Percentiles rank a stretch among this genome's conserved stretches.
These are phyloP conservation scores for Drosophila pseudoobscura DNA, from an alignment of 1,140 invertebrate species.

Conservation along the genomic window DNA sequence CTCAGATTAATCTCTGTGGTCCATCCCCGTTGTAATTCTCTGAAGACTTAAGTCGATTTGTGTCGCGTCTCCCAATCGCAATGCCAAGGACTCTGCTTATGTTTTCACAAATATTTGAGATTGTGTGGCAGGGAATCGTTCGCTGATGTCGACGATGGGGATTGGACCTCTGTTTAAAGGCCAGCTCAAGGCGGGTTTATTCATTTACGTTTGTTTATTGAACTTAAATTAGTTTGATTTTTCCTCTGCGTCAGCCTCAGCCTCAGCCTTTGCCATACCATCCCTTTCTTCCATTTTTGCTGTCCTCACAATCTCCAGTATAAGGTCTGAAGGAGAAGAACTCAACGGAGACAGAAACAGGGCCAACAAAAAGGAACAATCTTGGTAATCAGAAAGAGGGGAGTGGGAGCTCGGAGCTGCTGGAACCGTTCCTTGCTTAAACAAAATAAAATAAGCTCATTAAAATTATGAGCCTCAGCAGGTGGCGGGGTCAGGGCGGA, in stretches of 20 bases:
- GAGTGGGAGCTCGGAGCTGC: background rate
- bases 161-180: conserved; percentile 55
- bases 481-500: conserved; percentile 31
- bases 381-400: conserved; percentile 15
- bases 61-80: conserved; percentile 24
- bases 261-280: background rate
- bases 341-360: conserved; percentile 9
- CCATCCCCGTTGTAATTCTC: conserved; percentile 56
- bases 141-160: conserved; percentile 32
- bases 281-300: no score
- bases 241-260: background rate
- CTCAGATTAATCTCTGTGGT: conserved; percentile 44
- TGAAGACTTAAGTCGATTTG: conserved; percentile 79
- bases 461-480: conserved; percentile 71
- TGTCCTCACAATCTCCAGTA: background rate
- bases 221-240: conserved; percentile 82
- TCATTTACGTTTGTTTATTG: conserved; percentile 70
- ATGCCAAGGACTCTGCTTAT: conserved; percentile 34
- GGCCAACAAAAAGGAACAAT: conserved; percentile 19
- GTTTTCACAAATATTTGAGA: conserved; percentile 76
- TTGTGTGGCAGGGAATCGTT: conserved; percentile 35
- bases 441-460: conserved; percentile 80
- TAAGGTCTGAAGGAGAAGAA: conserved; percentile 43
- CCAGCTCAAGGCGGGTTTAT: conserved; percentile 31
- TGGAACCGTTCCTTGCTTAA: conserved; percentile 47